Conservation (phyloP, 2,888 invertebrate species). For the Caenorhabditis sp. region DNA sequence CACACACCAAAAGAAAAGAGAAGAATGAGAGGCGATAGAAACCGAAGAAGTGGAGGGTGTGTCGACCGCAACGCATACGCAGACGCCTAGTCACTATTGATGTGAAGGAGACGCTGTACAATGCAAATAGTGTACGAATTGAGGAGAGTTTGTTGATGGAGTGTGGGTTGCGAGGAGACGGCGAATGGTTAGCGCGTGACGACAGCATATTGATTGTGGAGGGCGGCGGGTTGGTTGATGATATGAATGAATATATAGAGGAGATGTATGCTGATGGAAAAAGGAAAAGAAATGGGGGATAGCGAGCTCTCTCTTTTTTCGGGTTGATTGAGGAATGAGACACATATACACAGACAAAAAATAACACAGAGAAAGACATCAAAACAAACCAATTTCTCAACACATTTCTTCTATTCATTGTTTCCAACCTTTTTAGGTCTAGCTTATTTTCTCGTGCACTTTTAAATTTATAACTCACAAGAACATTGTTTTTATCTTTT, state of each 20-base stretch:
- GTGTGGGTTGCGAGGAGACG: slow-evolving; percentile 18
- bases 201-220: slow-evolving; percentile 33
- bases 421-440: not conserved
- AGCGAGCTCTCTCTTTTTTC: slow-evolving; percentile 8
- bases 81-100: slow-evolving; percentile 8
- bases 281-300: not conserved
- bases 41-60: slow-evolving; percentile 14
- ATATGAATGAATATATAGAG: not conserved
- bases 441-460: no score
- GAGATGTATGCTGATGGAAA: not conserved
- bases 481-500: not conserved
- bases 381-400: slow-evolving; percentile 4
- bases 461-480: no score
- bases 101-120: slow-evolving; percentile 11
- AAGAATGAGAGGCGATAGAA: slow-evolving; percentile 11
- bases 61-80: slow-evolving; percentile 11
- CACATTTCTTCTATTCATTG: slow-evolving; percentile 1
- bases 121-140: slow-evolving; percentile 6
- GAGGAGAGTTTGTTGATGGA: slow-evolving; percentile 12
- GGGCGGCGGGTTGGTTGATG: slow-evolving; percentile 12
- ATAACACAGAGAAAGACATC: slow-evolving; percentile 5
- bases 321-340: slow-evolving; percentile 2
- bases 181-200: slow-evolving; percentile 16
- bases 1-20: not conserved
- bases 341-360: not conserved